Evolutionary conservation across 2,797 vertebrate genomes (phyloP), one percentile per base, ranked within the genome.

Genomic region (Cossypha heuglini): DNA sequence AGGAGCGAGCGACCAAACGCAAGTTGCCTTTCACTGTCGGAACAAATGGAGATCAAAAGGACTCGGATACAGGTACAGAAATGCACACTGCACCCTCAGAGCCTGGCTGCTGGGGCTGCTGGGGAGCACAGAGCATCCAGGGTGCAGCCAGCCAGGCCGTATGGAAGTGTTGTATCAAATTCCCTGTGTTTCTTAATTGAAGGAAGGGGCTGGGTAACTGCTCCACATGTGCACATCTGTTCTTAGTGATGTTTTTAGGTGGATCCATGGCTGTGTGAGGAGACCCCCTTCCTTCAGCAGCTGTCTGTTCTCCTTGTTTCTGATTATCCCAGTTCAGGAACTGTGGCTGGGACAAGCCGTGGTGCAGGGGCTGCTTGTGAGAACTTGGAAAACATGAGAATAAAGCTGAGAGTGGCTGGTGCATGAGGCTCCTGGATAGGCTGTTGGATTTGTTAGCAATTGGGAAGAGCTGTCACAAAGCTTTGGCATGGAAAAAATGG

Each of bases 11-110:
- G 75, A 98, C 99, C 92, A 99, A 99, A 97, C 98, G 99, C 98
- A 99, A 99, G 97, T 98, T 99, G 97, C 99, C 99, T 98, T 99
- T 99, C 97, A 99, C 99, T 69, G 98, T 99, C 82, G 99, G 99
- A 98, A 98, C 99, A 98, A 99, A 99, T 99, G 99, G 99, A 98
- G 99, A 99, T 98, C 99, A 99, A 98, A 99, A 99, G 97, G 99
- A 99, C 98, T 99, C 99, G 35, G 99, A 99, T 97, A 99, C 99
- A 96, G 99, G 99, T 99, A 98, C 98, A 94, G 49, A 22, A 66
- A 28, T 8, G 22, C 8, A 2, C 7, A 0, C 20, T 29, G 6
- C 46, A 5, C 57, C 29, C 37, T 40, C 16, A 16, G 0, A 31
- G 13, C 5, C 2, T 1, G 61, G 5, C 1, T 8, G n/a, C 0